These are phyloP conservation scores for Bovichtus variegatus DNA, from an alignment of 2,797 vertebrate species.

Conservation along the genomic window DNA sequence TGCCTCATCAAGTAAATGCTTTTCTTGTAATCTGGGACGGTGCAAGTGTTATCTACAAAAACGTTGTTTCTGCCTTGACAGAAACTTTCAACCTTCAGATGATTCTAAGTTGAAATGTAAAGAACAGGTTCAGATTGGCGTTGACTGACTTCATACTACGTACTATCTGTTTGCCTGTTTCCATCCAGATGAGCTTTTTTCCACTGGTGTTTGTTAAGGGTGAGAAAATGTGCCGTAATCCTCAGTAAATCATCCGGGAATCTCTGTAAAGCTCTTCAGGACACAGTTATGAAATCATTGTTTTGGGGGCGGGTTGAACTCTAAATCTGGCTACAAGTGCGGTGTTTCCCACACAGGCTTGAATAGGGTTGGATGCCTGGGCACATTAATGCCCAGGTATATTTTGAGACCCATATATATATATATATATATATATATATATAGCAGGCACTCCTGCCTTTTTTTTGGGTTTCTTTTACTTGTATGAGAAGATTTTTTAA, in stretches of 20 bases:
- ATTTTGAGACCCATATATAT: constrained; percentile 49
- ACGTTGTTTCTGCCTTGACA: constrained; percentile 2
- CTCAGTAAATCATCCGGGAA: constrained; percentile 42
- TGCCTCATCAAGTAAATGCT: not conserved
- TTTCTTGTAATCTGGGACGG: constrained; percentile 2
- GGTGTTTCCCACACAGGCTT: constrained; percentile 58
- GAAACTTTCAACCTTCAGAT: constrained; percentile 8
- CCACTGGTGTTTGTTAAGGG: constrained; percentile 24
- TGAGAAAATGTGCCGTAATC: constrained; percentile 47
- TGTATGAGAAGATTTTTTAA: constrained; percentile 1
- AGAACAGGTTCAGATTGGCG: not conserved
- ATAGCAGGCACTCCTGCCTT: constrained; percentile 10
- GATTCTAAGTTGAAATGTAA: not conserved
- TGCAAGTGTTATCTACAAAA: constrained; percentile 1
- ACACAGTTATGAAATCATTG: constrained; percentile 63
- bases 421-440: constrained; percentile 38
- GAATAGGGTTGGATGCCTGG: constrained; percentile 38
- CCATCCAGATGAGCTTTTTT: constrained; percentile 42
- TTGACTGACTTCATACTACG: constrained; percentile 3
- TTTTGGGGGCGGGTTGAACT: constrained; percentile 54
- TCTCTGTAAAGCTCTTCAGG: constrained; percentile 45
- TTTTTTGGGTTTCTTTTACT: constrained; percentile 23
- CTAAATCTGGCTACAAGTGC: constrained; percentile 60
- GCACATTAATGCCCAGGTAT: constrained; percentile 47
- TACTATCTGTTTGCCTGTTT: constrained; percentile 31